phyloP scores from a whole-genome alignment of 2,888 invertebrate species.

The Acrocyrtus sp. region DNA sequence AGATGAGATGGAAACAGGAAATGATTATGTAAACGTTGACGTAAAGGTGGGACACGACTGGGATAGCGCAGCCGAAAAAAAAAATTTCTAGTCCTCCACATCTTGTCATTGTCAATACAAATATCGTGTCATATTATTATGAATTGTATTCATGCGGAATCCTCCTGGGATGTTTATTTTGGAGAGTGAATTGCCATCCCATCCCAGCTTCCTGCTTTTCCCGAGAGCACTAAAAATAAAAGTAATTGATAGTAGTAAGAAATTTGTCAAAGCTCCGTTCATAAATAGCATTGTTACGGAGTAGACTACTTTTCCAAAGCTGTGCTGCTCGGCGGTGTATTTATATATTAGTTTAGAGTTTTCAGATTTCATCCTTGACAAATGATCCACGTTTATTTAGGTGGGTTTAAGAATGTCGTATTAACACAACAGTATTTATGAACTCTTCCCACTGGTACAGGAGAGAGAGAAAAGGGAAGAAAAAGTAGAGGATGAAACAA shows the following conservation, averaged over 20 bases:
- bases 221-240: neutral
- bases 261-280: no score
- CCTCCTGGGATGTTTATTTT: neutral
- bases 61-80: no score
- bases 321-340: no score
- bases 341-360: no score
- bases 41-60: conserved; percentile 30
- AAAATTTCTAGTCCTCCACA: no score
- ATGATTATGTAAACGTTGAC: conserved; percentile 45
- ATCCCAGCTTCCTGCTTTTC: neutral
- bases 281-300: no score
- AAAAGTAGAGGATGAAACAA: neutral
- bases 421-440: neutral
- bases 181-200: neutral
- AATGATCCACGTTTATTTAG: no score
- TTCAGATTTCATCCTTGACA: no score
- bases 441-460: neutral
- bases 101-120: neutral
- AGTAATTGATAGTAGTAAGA: no score
- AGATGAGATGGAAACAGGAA: conserved; percentile 21
- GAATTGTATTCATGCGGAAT: neutral
- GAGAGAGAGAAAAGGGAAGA: no score
- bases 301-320: no score
- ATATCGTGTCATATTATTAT: neutral
- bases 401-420: neutral